A percentile compares a stretch with the other conserved stretches of the same genome.
These are phyloP conservation scores for Clitarchus hookeri DNA, from an alignment of 2,888 invertebrate species.

Conservation along the genomic window DNA sequence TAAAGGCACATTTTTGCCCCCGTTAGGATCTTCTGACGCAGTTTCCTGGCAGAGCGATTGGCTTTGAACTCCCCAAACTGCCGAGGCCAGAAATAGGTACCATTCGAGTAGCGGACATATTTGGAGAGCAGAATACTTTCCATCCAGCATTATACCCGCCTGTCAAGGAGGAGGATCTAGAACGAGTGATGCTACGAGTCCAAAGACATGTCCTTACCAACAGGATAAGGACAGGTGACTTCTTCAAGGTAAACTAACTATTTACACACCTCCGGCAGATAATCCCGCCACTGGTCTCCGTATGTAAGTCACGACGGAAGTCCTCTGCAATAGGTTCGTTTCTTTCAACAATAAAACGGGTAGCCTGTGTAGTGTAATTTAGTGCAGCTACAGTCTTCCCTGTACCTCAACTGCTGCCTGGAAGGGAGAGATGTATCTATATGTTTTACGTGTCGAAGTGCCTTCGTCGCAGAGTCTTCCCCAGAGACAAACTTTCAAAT, in stretches of 20 bases:
- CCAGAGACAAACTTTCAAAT: no score
- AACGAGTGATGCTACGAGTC: constrained; percentile 65
- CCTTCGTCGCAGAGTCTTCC: no score
- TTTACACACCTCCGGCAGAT: no score
- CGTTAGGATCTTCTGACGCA: constrained; percentile 58
- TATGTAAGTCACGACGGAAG: no score
- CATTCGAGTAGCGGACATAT: constrained; percentile 58
- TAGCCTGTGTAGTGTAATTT: no score
- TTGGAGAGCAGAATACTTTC: constrained; percentile 59
- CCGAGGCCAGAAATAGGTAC: constrained; percentile 68
- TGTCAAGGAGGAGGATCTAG: constrained; percentile 57
- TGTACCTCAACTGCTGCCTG: no score
- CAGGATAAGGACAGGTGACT: constrained; percentile 68
- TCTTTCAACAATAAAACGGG: no score
- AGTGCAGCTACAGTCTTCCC: no score
- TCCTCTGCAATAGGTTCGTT: no score
- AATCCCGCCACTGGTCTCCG: no score
- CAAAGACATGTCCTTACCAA: constrained; percentile 70
- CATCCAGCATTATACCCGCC: constrained; percentile 58
- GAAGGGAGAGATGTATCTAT: no score
- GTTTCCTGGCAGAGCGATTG: constrained; percentile 68
- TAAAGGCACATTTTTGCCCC: not conserved
- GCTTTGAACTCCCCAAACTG: constrained; percentile 70
- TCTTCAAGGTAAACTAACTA: constrained; percentile 62
- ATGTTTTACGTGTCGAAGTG: no score